Base-by-base conservation (phyloP, 2,797 vertebrate genomes). In the Poeciliopsis infans region DNA sequence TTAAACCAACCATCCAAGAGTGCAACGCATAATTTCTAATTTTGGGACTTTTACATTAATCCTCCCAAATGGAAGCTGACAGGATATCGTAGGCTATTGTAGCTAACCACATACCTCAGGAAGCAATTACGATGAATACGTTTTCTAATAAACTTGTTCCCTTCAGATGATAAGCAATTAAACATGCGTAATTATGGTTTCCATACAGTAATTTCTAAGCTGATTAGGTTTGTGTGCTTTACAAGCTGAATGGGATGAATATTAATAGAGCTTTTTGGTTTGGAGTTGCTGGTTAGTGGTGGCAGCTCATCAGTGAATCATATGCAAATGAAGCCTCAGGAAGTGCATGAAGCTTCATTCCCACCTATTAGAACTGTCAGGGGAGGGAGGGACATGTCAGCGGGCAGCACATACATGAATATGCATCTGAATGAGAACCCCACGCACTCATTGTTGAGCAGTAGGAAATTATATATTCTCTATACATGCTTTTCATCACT, bases 131-230 rank as follows among this genome's bases (percentile, higher is more conserved):
- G 83, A 93, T 91, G 83, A 91, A 93, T 94, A 93, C 89, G 93
- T 94, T 94, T 94, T 94, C 94, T 95, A 95, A 96, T 96, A 96
- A 96, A 96, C 93, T 94, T 94, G 92, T 94, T 93, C 93, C 87
- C 93, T 93, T 95, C 92, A 92, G 94, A 95, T 94, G 94, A 95
- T 95, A 93, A 95, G 91, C 94, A 95, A 95, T 95, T 96, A 95
- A 95, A 94, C 86, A 92, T 90, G 92, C 90, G 83, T 95, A 95
- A 96, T 96, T 95, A 95, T 90, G 90, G 91, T 89, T 93, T 94
- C 92, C 92, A 93, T 95, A 94, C 92, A 94, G 91, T 94, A 86
- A 92, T 95, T 95, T 94, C 93, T 95, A 90, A 96, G 93, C 91
- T 95, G 94, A 96, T 95, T 95, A 95, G 93, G 92, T 93, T 91